Percentiles rank a stretch among this genome's conserved stretches.
These are phyloP conservation scores for Gorsachius goisagi DNA, from an alignment of 2,113 vertebrate species.

Conservation along the genomic window DNA sequence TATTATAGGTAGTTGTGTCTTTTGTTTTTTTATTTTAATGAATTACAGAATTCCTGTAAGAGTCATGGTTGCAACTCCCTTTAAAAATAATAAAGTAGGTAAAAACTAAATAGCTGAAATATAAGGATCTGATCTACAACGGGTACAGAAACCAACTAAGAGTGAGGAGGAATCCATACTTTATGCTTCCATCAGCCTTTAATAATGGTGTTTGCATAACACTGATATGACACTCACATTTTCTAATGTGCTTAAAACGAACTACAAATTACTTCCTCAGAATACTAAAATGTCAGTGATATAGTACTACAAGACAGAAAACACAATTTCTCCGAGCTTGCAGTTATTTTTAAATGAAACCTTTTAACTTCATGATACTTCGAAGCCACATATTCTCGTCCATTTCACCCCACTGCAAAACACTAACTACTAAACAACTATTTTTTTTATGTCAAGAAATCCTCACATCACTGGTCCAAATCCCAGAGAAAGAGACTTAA, in stretches of 20 bases:
- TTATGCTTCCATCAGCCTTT: background rate
- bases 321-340: background rate
- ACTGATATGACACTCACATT: background rate
- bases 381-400: background rate
- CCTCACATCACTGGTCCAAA: background rate
- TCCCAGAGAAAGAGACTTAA: background rate
- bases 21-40: background rate
- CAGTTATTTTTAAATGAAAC: background rate
- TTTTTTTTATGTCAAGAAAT: background rate
- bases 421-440: background rate
- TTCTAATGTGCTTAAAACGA: background rate
- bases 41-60: background rate
- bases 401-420: background rate
- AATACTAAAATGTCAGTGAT: background rate
- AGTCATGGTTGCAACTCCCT: background rate
- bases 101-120: background rate
- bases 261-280: slow-evolving; percentile 5
- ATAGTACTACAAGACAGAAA: background rate
- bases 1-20: background rate
- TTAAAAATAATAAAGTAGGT: background rate
- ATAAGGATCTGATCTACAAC: background rate
- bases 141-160: background rate
- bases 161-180: background rate
- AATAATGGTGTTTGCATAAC: background rate
- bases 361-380: background rate